Percentiles rank a stretch among this genome's conserved stretches.
Conservation (phyloP, 1,140 invertebrate genomes). For the Myzus persicae region DNA sequence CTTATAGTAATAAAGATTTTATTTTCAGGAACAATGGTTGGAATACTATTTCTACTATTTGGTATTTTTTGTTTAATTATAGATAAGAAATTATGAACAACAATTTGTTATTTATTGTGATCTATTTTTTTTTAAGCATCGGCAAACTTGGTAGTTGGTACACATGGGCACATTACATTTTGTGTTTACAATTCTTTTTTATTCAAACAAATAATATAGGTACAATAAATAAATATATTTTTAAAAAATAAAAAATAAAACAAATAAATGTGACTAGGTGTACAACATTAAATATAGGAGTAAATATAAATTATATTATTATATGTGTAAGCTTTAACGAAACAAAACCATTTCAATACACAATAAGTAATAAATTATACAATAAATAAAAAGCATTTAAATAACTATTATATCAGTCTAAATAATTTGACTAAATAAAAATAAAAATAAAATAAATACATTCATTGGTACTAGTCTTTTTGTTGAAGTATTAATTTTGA, state of each 20-base stretch:
- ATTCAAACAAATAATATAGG: background rate
- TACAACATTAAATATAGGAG: constrained; percentile 26
- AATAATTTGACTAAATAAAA: constrained; percentile 18
- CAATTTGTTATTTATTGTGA: background rate
- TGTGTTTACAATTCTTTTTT: background rate
- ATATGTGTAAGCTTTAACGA: background rate
- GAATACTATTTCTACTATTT: constrained; percentile 36
- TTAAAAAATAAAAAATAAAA: background rate
- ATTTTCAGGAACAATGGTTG: constrained; percentile 40
- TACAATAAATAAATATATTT: background rate
- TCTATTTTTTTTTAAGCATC: background rate
- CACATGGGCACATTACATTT: background rate
- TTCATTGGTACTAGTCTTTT: background rate
- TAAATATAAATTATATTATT: background rate
- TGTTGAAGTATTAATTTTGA: background rate
- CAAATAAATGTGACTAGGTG: background rate
- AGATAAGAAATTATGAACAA: constrained; percentile 32
- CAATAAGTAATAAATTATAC: background rate
- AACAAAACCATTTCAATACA: constrained; percentile 15
- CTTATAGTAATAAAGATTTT: background rate
- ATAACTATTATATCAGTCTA: constrained; percentile 22
- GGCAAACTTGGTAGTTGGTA: too few species aligned
- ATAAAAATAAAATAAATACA: constrained; percentile 2
- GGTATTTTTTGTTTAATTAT: constrained; percentile 46
- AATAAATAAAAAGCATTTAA: constrained; percentile 36